Percentiles rank a stretch among this genome's conserved stretches.
phyloP scores from a whole-genome alignment of 2,113 vertebrate genomes.

The Sturnus vulgaris region DNA sequence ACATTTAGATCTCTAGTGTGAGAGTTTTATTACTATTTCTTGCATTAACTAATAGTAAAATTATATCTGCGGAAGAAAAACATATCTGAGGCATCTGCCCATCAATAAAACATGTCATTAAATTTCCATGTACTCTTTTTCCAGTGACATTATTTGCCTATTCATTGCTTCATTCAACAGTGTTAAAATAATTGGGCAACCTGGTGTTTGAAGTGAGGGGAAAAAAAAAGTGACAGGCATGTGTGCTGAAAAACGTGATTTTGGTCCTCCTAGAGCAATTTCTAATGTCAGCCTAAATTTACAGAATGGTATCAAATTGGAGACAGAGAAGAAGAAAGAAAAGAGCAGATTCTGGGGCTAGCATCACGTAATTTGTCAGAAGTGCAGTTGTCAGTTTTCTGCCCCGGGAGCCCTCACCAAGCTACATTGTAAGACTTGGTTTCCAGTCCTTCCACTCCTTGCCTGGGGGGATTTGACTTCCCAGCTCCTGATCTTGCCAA shows the following conservation, averaged over 20 bases:
- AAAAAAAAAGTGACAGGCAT: background rate
- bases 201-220: background rate
- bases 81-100: background rate
- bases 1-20: background rate
- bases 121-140: background rate
- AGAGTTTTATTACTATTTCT: background rate
- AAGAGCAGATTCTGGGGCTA: background rate
- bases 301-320: background rate
- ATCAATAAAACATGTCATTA: background rate
- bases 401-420: background rate
- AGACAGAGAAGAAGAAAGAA: background rate
- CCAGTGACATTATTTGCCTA: background rate
- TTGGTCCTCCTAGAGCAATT: background rate
- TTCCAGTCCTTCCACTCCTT: background rate
- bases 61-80: background rate
- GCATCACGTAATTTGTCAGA: constrained; percentile 1
- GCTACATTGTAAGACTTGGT: background rate
- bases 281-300: background rate
- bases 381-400: constrained; percentile 1
- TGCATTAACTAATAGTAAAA: background rate
- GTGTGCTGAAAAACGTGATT: background rate
- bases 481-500: constrained; percentile 5
- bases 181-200: background rate
- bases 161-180: background rate
- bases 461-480: constrained; percentile 5